Percentiles rank a stretch among this genome's conserved stretches.
phyloP scores from a whole-genome alignment of 2,888 invertebrate genomes.

The Mayetiola destructor region DNA sequence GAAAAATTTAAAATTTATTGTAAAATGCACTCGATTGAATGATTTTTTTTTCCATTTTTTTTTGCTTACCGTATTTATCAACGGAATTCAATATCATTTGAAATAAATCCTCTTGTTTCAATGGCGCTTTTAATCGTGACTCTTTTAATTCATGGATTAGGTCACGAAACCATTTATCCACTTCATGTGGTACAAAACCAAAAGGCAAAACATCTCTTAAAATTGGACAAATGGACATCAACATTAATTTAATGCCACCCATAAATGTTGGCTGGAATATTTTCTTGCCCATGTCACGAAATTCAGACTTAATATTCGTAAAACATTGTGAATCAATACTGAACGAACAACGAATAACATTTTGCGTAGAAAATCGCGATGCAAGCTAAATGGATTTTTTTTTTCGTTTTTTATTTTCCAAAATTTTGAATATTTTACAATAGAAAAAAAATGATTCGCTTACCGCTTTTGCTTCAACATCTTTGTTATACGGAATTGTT shows the following conservation, averaged over 20 bases:
- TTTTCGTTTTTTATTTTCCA: too few species aligned
- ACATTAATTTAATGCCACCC: slow-evolving; percentile 2
- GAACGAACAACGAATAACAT: slow-evolving; percentile 14
- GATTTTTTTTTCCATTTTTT: neutral
- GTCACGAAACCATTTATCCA: slow-evolving; percentile 3
- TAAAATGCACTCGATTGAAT: neutral
- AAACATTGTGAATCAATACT: slow-evolving; percentile 16
- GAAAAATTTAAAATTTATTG: neutral
- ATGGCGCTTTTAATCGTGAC: slow-evolving; percentile 23
- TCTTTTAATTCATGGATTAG: neutral
- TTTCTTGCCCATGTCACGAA: slow-evolving; percentile 13
- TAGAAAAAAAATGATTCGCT: too few species aligned
- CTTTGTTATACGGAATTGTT: neutral
- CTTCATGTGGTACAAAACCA: neutral
- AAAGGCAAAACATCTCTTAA: neutral
- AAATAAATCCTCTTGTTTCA: slow-evolving; percentile 27
- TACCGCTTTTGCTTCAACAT: slow-evolving; percentile 4
- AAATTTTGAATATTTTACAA: too few species aligned
- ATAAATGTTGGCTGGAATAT: slow-evolving; percentile 9
- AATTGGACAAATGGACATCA: slow-evolving; percentile 8
- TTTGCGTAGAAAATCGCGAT: slow-evolving; percentile 14
- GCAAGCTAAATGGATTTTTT: too few species aligned
- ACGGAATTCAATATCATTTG: slow-evolving; percentile 4
- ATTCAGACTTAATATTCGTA: slow-evolving; percentile 2
- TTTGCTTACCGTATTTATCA: slow-evolving; percentile 10